Conservation (phyloP, 2,113 vertebrate species). For the Camelus bactrianus region DNA sequence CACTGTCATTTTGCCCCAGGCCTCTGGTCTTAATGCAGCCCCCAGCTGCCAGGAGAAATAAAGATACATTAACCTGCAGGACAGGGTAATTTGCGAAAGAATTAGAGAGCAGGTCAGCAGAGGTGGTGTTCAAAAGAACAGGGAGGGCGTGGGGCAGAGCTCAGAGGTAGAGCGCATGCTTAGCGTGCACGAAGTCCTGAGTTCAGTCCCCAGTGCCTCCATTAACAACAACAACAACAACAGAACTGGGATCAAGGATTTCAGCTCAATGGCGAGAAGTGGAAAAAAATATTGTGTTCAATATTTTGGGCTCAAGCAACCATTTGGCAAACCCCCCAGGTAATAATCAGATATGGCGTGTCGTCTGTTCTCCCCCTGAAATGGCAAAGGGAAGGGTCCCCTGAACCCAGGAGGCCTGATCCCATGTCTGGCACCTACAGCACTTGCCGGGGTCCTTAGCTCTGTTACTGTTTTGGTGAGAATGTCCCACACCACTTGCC, state of each 20-base stretch:
- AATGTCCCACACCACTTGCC: too few species aligned
- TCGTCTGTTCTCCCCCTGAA: background rate
- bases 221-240: too few species aligned
- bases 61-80: background rate
- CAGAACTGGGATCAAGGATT: background rate
- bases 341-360: background rate
- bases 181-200: too few species aligned
- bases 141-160: background rate
- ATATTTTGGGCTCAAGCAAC: background rate
- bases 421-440: background rate
- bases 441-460: rapidly evolving
- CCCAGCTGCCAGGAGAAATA: background rate
- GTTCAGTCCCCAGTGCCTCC: too few species aligned
- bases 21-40: background rate
- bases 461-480: background rate
- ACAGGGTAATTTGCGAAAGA: background rate
- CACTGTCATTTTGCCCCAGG: background rate
- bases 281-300: background rate
- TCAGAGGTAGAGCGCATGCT: too few species aligned
- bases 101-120: background rate
- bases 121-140: background rate
- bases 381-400: background rate
- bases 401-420: background rate
- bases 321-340: background rate
- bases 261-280: background rate